Evolutionary conservation across 2,888 invertebrate genomes (phyloP), one percentile per base, ranked within the genome.

Genomic region (Acanthococcus lagerstroemiae): DNA sequence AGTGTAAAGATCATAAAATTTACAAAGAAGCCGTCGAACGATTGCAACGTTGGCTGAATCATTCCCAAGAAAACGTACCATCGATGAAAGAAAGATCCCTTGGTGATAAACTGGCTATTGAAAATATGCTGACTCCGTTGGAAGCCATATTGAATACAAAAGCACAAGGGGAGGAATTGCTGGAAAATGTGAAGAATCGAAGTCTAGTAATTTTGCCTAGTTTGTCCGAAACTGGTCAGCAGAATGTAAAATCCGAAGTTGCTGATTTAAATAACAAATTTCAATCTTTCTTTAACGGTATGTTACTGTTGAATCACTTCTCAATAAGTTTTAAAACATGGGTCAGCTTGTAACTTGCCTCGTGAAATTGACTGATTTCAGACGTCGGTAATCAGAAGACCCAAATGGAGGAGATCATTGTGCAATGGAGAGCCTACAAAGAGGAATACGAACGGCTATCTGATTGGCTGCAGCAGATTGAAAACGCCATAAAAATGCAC

Each of bases 1-100:
- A 93, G 74, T 91, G 88, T 73, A 85, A 87, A 73, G 91, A 94
- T 75, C 93, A 94, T 73, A 83, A 89, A 69, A 76, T 86, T 1
- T 95, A 93, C 75, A 94, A 94, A 74, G 93, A 93, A 77, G 90
- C 93, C 4, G 87, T 90, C 70, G 93, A 94, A 73, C 92, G 92
- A 73, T 81, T 95, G 17, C 87, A 88, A 56, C 84, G 87, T 63
- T 95, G 95, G 94, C 80, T 95, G 69, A 85, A 84, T 63, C 81
- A 92, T 71, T 88, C 92, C 0, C 83, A 91, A 69, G 93, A 94
- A 77, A 92, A 91, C 75, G 86, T 93, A 69, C 93, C 93, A 3
- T 86, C 90, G 4, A 79, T 91, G 68, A 90, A 89, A 74, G 91
- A 91, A 68, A 84, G 88, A 71, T 85, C 89, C 3, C 77, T 92